Conservation (phyloP, 2,797 vertebrate species). For the Phyllotis vaccarum region DNA sequence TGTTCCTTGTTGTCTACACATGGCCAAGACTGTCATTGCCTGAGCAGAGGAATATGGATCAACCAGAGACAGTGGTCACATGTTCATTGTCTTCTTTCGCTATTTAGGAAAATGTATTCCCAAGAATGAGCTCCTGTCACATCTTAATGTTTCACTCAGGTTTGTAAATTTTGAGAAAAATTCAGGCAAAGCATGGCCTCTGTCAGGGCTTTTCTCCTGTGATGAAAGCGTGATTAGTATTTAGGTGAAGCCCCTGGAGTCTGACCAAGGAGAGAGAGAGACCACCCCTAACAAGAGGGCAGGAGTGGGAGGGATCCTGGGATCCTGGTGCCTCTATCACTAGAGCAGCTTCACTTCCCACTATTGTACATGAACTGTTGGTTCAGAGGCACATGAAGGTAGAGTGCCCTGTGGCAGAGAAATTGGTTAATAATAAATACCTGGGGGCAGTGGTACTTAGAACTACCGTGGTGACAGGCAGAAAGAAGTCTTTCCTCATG, state of each 20-base stretch:
- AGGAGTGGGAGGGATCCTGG: neutral
- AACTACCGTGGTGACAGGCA: neutral
- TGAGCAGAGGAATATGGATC: neutral
- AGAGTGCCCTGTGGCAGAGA: neutral
- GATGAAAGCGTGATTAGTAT: neutral
- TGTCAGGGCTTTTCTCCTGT: neutral
- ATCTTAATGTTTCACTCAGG: neutral
- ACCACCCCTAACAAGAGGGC: neutral
- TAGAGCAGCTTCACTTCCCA: neutral
- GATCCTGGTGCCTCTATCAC: no score
- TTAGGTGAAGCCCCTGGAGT: neutral
- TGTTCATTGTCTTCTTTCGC: neutral
- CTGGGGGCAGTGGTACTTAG: neutral
- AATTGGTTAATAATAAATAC: neutral
- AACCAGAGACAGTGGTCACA: neutral
- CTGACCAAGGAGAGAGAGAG: neutral
- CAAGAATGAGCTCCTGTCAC: neutral
- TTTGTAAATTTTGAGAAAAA: neutral
- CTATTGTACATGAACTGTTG: neutral
- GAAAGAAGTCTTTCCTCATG: neutral
- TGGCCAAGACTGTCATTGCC: neutral
- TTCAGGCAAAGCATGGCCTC: neutral
- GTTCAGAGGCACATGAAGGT: neutral
- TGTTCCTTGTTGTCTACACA: neutral
- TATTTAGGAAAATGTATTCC: neutral